Conservation (phyloP, 2,113 vertebrate genomes). For the Pelmatolapia mariae region DNA sequence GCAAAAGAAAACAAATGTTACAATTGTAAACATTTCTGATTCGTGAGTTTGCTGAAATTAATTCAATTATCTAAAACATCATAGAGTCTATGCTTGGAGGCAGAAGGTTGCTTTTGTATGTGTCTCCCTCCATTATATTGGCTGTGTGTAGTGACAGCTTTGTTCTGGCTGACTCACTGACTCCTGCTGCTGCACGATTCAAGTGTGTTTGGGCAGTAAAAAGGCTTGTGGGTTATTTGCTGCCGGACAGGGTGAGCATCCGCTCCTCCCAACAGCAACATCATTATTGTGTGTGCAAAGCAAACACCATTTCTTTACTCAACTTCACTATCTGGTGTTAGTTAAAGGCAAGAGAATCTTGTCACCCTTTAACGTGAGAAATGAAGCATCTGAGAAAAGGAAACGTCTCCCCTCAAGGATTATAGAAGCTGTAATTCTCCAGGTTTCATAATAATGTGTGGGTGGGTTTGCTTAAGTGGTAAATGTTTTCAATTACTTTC, state of each 20-base stretch:
- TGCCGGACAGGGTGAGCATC: slow-evolving; percentile 34
- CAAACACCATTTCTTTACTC: slow-evolving; percentile 67
- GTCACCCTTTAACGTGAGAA: slow-evolving; percentile 24
- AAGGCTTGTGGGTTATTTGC: slow-evolving; percentile 61
- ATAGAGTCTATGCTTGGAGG: not conserved
- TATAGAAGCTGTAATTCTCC: slow-evolving; percentile 4
- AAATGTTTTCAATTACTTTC: not conserved
- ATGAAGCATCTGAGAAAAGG: not conserved
- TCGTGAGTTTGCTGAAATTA: not conserved
- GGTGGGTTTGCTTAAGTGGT: not conserved
- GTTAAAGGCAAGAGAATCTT: slow-evolving; percentile 37
- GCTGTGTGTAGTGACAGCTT: slow-evolving; percentile 38
- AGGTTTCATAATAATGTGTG: slow-evolving; percentile 4
- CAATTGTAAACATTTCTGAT: not conserved
- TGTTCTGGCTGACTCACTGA: slow-evolving; percentile 35
- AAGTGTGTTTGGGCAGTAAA: slow-evolving; percentile 62
- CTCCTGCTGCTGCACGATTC: slow-evolving; percentile 23
- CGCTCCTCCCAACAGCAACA: slow-evolving; percentile 47
- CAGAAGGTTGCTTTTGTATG: slow-evolving; percentile 10
- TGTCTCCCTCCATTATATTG: slow-evolving; percentile 6
- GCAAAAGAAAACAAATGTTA: not conserved
- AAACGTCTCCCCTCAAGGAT: not conserved
- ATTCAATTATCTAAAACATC: not conserved
- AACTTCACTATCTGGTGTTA: slow-evolving; percentile 24
- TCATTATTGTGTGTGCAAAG: slow-evolving; percentile 69